A percentile compares a stretch with the other conserved stretches of the same genome.
phyloP scores from a whole-genome alignment of 2,888 invertebrate genomes.

The Xestoiulus laeticollis region DNA sequence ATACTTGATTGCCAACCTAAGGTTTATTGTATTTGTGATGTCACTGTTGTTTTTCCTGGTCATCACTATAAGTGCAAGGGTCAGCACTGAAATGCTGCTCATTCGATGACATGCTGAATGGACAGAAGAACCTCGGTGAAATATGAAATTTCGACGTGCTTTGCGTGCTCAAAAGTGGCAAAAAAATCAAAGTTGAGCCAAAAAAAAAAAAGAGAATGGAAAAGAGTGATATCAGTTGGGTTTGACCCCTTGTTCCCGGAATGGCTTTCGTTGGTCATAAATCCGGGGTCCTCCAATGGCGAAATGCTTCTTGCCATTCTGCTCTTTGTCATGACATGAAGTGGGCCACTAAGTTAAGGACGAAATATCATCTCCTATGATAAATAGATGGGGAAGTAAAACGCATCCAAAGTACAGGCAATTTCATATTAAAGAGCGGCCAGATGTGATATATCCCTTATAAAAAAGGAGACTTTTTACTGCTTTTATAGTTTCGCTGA shows the following conservation, averaged over 20 bases:
- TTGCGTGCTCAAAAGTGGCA: not conserved
- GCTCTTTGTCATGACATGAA: not conserved
- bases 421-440: slow-evolving; percentile 36
- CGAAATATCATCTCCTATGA: slow-evolving; percentile 41
- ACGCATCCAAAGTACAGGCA: slow-evolving; percentile 36
- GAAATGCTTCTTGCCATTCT: slow-evolving; percentile 25
- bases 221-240: not conserved
- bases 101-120: not conserved
- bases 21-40: no score
- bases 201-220: not conserved
- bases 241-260: slow-evolving; percentile 30
- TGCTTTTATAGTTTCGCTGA: slow-evolving; percentile 23
- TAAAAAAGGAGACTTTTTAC: slow-evolving; percentile 1
- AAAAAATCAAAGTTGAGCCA: not conserved
- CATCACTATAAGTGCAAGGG: not conserved
- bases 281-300: slow-evolving; percentile 30
- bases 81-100: not conserved
- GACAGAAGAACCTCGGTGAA: not conserved
- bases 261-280: slow-evolving; percentile 28
- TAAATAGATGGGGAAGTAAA: slow-evolving; percentile 41
- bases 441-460: slow-evolving; percentile 43
- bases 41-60: no score
- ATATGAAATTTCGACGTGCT: slow-evolving; percentile 7
- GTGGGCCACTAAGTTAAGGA: slow-evolving; percentile 43
- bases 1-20: no score